These are phyloP conservation scores for Apis cerana DNA, from an alignment of 1,140 invertebrate genomes.

Conservation along the genomic window DNA sequence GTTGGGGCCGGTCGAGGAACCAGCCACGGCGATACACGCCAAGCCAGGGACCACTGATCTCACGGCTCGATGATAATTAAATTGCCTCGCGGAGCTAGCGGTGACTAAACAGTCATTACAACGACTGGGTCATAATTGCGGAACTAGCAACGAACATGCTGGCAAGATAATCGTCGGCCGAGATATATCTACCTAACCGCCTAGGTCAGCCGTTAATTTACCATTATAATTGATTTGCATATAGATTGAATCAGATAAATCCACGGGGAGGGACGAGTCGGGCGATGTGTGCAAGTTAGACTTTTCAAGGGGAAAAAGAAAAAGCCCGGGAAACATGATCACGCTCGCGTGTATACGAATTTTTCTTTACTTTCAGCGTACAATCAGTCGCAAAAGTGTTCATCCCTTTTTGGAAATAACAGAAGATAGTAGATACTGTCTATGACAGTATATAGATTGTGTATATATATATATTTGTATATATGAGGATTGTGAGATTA, in stretches of 20 bases:
- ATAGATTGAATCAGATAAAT: constrained; percentile 78
- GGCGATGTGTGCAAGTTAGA: background rate
- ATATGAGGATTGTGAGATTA: no score
- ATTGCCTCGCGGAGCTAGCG: constrained; percentile 71
- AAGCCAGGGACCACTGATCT: constrained; percentile 37
- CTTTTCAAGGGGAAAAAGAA: background rate
- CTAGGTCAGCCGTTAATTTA: constrained; percentile 73
- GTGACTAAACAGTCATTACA: constrained; percentile 78
- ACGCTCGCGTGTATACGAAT: background rate
- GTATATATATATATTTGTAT: no score
- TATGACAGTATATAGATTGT: no score
- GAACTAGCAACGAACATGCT: constrained; percentile 69
- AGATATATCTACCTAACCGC: constrained; percentile 62
- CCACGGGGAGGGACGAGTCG: constrained; percentile 58
- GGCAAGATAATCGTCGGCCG: constrained; percentile 68
- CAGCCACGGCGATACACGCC: constrained; percentile 5
- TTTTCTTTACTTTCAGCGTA: background rate
- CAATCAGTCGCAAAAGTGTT: no score
- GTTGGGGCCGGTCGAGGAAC: constrained; percentile 25
- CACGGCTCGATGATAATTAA: constrained; percentile 73
- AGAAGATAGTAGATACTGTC: no score
- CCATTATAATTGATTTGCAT: constrained; percentile 79
- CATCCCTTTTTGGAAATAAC: background rate
- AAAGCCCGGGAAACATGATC: constrained; percentile 4
- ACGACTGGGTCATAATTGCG: constrained; percentile 76